Base-by-base conservation (phyloP, 2,888 invertebrate species). In the Nipponacmea schrenckii region DNA sequence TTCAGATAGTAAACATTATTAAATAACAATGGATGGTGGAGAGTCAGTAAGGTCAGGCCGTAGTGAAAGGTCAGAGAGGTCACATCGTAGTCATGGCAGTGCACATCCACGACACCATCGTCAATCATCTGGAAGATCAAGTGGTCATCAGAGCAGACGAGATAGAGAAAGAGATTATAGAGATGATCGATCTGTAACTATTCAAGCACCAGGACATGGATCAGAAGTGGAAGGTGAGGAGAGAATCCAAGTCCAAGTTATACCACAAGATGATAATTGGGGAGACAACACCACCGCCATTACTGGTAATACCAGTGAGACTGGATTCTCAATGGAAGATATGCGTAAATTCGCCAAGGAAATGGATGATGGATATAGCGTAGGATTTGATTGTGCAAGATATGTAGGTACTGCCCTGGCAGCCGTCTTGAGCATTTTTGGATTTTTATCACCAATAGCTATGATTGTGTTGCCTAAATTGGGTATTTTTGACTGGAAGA, bases 271-370 rank as follows among this genome's bases (percentile, higher is more conserved):
- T 90, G 98, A 98, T 86, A 97, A 97, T 89, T 98, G 98, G 98
- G 97, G 96, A n/a, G 98, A 98, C 89, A 97, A 96, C 84, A 97
- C 97, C 0, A 98, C 98, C 0, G 97, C 97, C 0, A 94, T 98
- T 46, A 98, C 98, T 0, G 97, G 97, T 14, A 97, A 97, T 85
- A 97, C 97, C 1, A 97, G 96, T 0, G 98, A 97, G 87, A 96
- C 96, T 82, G 97, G 96, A 4, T 95, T 95, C 81, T 97, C 96
- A 0, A 94, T 96, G 88, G 96, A 97, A 88, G 96, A 96, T 88
- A 83, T 90, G 79, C 82, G 85, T 63, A 86, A 86, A 72, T 83
- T 86, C 72, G 86, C 83, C 26, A 87, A 84, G 73, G 89, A 86
- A 64, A 81, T 85, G 69, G 85, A 85, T 68, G 85, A 83, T 74